Evolutionary conservation across 1,140 invertebrate genomes (phyloP).

Genomic region (Pseudobourletiella spinata): DNA sequence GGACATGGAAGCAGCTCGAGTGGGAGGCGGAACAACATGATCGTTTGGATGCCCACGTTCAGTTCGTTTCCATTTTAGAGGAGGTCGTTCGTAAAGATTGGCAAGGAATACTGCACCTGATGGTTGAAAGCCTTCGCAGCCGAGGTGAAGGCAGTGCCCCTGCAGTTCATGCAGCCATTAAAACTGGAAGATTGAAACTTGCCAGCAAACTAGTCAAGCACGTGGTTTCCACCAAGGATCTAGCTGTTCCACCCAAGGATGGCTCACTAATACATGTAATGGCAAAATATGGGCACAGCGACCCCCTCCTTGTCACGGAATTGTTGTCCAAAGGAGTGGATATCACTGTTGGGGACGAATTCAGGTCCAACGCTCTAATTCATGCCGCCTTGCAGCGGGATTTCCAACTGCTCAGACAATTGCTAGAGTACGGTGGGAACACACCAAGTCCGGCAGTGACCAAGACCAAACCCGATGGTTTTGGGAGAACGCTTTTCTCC

Average conservation of each 20-base stretch:
- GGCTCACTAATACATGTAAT: constrained; percentile 37
- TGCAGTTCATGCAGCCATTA: constrained; percentile 41
- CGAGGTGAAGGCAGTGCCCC: constrained; percentile 30
- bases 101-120: constrained; percentile 41
- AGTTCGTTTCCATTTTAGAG: constrained; percentile 37
- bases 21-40: background rate
- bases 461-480: constrained; percentile 11
- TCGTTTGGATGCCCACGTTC: too few species aligned
- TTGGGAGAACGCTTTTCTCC: constrained; percentile 21
- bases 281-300: constrained; percentile 35
- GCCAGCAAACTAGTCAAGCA: constrained; percentile 41
- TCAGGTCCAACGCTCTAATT: constrained; percentile 42
- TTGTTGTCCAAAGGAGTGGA: constrained; percentile 18
- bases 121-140: constrained; percentile 38
- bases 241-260: background rate
- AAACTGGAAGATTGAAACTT: constrained; percentile 42
- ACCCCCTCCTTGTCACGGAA: constrained; percentile 34
- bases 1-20: constrained; percentile 11
- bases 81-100: constrained; percentile 39
- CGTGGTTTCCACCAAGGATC: constrained; percentile 16
- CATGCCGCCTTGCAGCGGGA: constrained; percentile 44
- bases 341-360: constrained; percentile 39
- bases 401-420: constrained; percentile 8
- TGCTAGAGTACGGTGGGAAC: background rate
- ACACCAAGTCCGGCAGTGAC: background rate